Base-by-base conservation (phyloP, 2,797 vertebrate species). In the Crossoptilon crossoptilon region DNA sequence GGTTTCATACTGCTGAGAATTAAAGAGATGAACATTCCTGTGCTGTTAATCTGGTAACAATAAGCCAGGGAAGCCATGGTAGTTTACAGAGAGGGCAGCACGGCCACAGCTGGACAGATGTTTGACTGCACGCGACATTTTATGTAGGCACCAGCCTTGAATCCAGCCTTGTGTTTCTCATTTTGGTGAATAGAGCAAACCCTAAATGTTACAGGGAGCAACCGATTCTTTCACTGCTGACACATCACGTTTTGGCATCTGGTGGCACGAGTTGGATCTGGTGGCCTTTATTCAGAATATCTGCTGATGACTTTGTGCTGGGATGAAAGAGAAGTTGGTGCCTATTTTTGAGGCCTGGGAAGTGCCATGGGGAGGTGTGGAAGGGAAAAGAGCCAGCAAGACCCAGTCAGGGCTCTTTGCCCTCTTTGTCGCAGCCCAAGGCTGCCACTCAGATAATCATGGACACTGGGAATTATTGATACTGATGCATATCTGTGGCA, bases 101-200 rank as follows among this genome's bases (percentile, higher is more conserved):
- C 13, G 22, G 71, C 63, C 75, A 74, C 73, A 88, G 93, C 85
- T 86, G 93, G 94, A 12, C 85, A 94, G 83, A 88, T 67, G 83
- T 88, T 68, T 73, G 88, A 19, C 74, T 56, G 90, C 59, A 91
- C 0, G 3, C 79, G 64, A 46, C 71, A 86, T 64, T 68, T 84
- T 77, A 72, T 88, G 90, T 71, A 79, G 94, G 83, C 70, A 85
- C 56, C 64, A 60, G 14, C 3, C 91, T 84, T 91, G 74, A 79
- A 91, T 87, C 29, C 71, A 49, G 37, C 43, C 66, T 91, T 31
- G 0, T 29, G 33, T 72, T 93, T 84, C 89, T 70, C 70, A 15
- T 87, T 60, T 66, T 51, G 66, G 71, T 72, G 77, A 87, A 48
- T 70, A 29, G 68, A 90, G 46, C 23, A 21, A 87, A 59, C 59